Evolutionary conservation across 1,140 invertebrate genomes (phyloP).

Genomic region (Apis laboriosa): DNA sequence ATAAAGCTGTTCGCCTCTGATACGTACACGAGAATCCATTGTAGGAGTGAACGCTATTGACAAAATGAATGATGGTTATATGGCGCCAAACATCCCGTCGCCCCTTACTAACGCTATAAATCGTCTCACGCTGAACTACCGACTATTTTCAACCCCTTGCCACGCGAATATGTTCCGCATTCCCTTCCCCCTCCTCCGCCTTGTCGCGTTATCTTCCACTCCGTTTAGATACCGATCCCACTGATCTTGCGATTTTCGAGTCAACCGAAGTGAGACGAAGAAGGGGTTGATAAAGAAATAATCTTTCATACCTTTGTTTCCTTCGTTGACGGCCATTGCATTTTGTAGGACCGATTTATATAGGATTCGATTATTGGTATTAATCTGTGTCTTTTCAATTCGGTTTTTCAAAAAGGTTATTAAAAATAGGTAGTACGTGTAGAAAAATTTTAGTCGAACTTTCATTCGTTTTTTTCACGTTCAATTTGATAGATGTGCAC

Average conservation of each 20-base stretch:
- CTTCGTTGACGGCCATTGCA: neutral
- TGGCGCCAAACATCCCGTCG: conserved; percentile 68
- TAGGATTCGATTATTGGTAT: no score
- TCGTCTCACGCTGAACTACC: conserved; percentile 64
- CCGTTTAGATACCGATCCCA: conserved; percentile 52
- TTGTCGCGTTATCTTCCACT: conserved; percentile 48
- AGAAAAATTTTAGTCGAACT: no score
- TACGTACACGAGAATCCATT: conserved; percentile 68
- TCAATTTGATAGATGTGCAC: no score
- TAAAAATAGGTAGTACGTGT: no score
- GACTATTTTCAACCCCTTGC: conserved; percentile 51
- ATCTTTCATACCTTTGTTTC: neutral
- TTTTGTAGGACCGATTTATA: no score
- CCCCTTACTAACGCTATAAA: conserved; percentile 69
- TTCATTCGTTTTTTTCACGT: no score
- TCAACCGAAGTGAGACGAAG: neutral
- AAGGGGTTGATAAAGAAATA: neutral
- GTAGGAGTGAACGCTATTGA: conserved; percentile 72
- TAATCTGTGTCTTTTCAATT: no score
- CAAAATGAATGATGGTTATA: conserved; percentile 78
- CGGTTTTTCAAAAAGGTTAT: no score
- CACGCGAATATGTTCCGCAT: conserved; percentile 53
- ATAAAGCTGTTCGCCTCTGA: conserved; percentile 74
- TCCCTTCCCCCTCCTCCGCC: conserved; percentile 4
- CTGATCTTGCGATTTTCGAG: conserved; percentile 45